Base-by-base conservation (phyloP, 92 coral and sea anemone genomes). In the Heliopora coerulea region DNA sequence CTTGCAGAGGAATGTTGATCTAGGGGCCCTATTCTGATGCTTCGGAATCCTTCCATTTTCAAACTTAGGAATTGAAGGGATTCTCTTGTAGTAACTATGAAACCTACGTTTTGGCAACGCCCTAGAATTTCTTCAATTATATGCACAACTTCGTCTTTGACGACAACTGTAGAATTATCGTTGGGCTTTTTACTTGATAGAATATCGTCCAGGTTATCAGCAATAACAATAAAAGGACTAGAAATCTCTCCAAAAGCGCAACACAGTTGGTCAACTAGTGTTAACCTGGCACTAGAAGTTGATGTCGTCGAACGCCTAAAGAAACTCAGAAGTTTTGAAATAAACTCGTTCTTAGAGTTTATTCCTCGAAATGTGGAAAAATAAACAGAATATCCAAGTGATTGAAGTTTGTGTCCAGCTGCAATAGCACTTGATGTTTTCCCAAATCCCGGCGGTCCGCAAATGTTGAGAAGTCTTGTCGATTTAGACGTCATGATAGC, bases 391-490 rank as follows among this genome's bases (percentile, higher is more conserved):
- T 54, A 18, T 14, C 73, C 73, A 24, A 56, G 73, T 1, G 73
- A 42, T 0, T 60, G 19, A 2, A 74, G 73, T 23, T 4, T 26
- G 20, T 74, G 80, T 37, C 80, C 80, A 21, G 62, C 73, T 17
- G 80, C 46, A 23, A 34, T 30, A 23, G 32, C 74, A 59, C 44
- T 68, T 7, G 80, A 74, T 20, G 80, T 74, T 60, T 74, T 74
- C 46, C 80, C 80, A 31, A 74, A 74, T 33, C 80, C 80, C 8
- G 80, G 80, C 0, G 81, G 60, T 12, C 81, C 81, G 72, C 73
- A 76, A 54, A 76, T 62, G 41, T 59, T 37, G 49, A 76, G 72
- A 15, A 76, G 46, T 33, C 62, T 42, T 46, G 74, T 29, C 11
- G 81, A 48, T 46, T 18, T 29, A 41, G 59, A 44, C n/a, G 75